phyloP scores from a whole-genome alignment of 1,140 invertebrate genomes.

The Anthonomus grandis region DNA sequence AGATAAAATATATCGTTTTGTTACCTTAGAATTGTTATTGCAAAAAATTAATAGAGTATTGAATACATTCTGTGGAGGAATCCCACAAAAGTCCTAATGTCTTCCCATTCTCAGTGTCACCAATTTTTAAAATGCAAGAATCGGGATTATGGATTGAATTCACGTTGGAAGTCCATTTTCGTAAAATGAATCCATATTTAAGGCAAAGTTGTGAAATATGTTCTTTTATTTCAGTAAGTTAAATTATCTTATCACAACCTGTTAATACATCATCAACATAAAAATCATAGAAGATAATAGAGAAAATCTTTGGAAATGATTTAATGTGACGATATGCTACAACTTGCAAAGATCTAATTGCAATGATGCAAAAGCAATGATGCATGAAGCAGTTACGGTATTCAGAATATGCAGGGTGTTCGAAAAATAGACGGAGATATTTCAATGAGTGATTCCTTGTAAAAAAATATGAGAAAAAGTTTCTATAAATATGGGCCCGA shows the following conservation, averaged over 20 bases:
- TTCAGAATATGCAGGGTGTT: slow-evolving; percentile 31
- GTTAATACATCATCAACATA: slow-evolving; percentile 48
- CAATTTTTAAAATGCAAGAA: neutral
- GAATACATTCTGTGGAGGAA: slow-evolving; percentile 1
- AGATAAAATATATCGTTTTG: slow-evolving; percentile 31
- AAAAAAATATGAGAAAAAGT: too few species aligned
- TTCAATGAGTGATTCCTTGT: too few species aligned
- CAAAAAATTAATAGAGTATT: slow-evolving; percentile 15
- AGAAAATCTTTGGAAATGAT: slow-evolving; percentile 26
- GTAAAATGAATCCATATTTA: slow-evolving; percentile 36
- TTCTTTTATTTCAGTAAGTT: slow-evolving; percentile 26
- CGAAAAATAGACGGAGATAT: too few species aligned
- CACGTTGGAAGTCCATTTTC: slow-evolving; percentile 47
- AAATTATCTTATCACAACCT: slow-evolving; percentile 31
- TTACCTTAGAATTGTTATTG: neutral
- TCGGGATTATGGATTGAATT: neutral
- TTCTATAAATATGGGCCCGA: too few species aligned
- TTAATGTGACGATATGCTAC: slow-evolving; percentile 24
- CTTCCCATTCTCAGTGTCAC: slow-evolving; percentile 11
- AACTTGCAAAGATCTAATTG: slow-evolving; percentile 32
- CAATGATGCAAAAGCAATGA: slow-evolving; percentile 35
- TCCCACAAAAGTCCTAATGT: slow-evolving; percentile 26
- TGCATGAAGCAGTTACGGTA: slow-evolving; percentile 36
- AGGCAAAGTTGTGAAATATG: slow-evolving; percentile 10
- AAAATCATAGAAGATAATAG: slow-evolving; percentile 33